Evolutionary conservation across 2,797 vertebrate genomes (phyloP).

Genomic region (Malurus leucopterus): DNA sequence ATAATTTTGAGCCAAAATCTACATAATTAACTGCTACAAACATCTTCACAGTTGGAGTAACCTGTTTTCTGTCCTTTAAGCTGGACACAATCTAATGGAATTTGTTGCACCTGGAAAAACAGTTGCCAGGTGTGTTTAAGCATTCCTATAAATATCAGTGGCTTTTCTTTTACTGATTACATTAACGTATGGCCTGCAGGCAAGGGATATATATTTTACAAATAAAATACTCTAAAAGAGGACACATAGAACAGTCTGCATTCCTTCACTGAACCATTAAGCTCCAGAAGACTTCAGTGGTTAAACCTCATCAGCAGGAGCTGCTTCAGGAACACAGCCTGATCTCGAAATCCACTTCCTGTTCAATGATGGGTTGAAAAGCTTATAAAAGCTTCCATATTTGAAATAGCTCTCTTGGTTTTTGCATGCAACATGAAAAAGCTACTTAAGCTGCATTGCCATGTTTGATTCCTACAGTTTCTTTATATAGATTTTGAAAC

Average conservation of each 20-base stretch:
- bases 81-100: neutral
- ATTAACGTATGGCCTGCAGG: neutral
- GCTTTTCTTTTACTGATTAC: neutral
- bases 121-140: neutral
- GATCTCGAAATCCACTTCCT: neutral
- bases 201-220: neutral
- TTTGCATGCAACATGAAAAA: neutral
- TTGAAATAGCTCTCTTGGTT: neutral
- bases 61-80: neutral
- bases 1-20: neutral
- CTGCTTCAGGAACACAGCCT: neutral
- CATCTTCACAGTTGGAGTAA: neutral
- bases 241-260: accelerated
- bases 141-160: neutral
- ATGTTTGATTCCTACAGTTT: neutral
- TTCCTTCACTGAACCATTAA: neutral
- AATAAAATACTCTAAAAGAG: neutral
- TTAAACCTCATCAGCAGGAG: neutral
- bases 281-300: neutral
- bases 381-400: neutral
- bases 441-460: neutral
- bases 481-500: neutral
- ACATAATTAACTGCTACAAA: neutral
- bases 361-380: neutral
- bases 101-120: neutral